Evolutionary conservation across 2,113 vertebrate genomes (phyloP), one percentile per base, ranked within the genome.

Genomic region (Poecilia latipinna): DNA sequence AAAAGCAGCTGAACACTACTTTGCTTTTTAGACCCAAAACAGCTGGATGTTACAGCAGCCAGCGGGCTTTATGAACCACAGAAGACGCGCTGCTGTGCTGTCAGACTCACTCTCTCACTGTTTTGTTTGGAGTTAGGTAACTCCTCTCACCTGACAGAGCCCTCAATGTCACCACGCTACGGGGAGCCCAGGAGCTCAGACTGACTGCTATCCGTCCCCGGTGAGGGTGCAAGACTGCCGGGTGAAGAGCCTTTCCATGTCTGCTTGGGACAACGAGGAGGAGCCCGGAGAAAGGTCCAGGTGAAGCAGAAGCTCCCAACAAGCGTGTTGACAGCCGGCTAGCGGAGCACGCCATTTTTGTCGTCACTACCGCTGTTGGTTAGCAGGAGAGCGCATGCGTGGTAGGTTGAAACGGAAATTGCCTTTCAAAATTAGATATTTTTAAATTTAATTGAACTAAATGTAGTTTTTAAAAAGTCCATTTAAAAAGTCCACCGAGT

Each of bases 81-180:
- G 31, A 67, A 0, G 4, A 4, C 2, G 24, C 1, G 37, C 28
- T 62, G 22, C 17, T 65, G 6, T 62, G 22, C 17, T 65, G 6
- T 32, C n/a, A 65, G 15, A 48, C 60, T 67, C 29, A 2, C 29
- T 29, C 12, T 10, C 1, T 8, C 2, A 12, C 11, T 35, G 19
- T 71, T 62, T 54, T 68, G 82, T 70, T 77, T 68, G 57, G 61
- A 42, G 42, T 61, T 70, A 74, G 81, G 75, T 66, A 72, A 68
- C 60, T 70, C 54, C 0, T 51, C 83, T 77, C 70, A 93, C 94
- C 91, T 84, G 89, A 70, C 61, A 75, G 68, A 51, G 68, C 39
- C 26, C 61, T 88, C 91, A 93, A 94, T 94, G 93, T 94, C 92
- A 93, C 84, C 12, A 1, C 60, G 62, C 74, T 65, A 70, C 71